Evolutionary conservation across 2,888 invertebrate species (phyloP), one percentile per base, ranked within the genome.

Genomic region (Ametastegia equiseti): DNA sequence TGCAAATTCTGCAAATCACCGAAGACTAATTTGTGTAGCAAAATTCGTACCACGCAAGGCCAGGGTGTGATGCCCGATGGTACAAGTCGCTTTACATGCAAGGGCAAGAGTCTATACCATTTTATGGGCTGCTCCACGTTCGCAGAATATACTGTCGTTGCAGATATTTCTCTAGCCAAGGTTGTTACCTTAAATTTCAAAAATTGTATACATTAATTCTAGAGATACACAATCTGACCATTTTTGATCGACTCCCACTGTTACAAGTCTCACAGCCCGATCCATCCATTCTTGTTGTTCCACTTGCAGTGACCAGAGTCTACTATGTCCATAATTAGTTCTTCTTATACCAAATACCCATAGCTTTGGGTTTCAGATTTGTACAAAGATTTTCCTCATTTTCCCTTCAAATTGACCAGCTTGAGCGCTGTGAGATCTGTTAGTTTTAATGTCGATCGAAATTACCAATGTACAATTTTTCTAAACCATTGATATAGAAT

Each of bases 91-190:
- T 98, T 98, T 92, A 95, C 94, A 39, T 96, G 96, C 92, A 96
- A 96, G 84, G 97, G 96, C 1, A 93, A 98, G 92, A 93, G 94
- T 69, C 87, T 98, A 9, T 97, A 93, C 89, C 98, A 98, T 92
- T 99, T 98, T 89, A 98, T 99, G 98, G 98, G 98, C n/a, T 97
- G 97, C 85, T 98, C 98, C 0, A 98, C 98, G 0, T 99, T 99
- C 91, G 95, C 96, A 83, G 97, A 98, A 92, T 98, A 98, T 90
- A 98, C 98, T 1, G 98, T 99, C 19, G 97, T 98, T 81, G 95
- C 97, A 83, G 98, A 98, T 92, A 97, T 99, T 89, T 98, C 99
- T 36, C 93, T 99, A n/a, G 95, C 96, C 87, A 99, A 99, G 94
- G 97, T 98, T 88, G 87, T 79, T 39, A 45, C 11, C 50, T 27